Evolutionary conservation across 2,888 invertebrate genomes (phyloP).

Genomic region (Glaucopsyche alexis): DNA sequence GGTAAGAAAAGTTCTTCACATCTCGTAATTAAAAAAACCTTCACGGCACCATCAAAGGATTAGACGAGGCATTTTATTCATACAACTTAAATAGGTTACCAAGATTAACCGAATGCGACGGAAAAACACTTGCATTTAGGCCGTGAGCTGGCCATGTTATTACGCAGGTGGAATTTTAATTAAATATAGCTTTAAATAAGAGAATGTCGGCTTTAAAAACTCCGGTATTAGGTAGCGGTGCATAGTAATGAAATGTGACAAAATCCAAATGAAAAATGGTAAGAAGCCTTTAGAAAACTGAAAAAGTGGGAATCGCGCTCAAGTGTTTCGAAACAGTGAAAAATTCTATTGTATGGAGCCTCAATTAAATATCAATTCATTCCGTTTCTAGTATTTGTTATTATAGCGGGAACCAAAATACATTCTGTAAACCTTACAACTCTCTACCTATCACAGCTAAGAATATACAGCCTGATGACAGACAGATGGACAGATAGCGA

Average conservation of each 20-base stretch:
- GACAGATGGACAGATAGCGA: too few species aligned
- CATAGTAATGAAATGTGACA: not conserved
- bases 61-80: slow-evolving; percentile 33
- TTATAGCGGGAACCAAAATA: too few species aligned
- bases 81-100: slow-evolving; percentile 33
- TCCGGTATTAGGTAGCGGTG: not conserved
- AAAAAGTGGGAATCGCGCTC: not conserved
- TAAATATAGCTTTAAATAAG: slow-evolving; percentile 14
- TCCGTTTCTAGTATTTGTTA: too few species aligned
- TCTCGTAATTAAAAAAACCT: slow-evolving; percentile 21
- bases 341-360: too few species aligned
- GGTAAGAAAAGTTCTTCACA: slow-evolving; percentile 24
- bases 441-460: too few species aligned
- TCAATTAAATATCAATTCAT: too few species aligned
- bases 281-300: not conserved
- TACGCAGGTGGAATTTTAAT: slow-evolving; percentile 21
- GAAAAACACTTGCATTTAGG: slow-evolving; percentile 25
- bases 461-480: too few species aligned
- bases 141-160: slow-evolving; percentile 19
- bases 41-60: slow-evolving; percentile 22
- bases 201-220: slow-evolving; percentile 2
- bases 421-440: too few species aligned
- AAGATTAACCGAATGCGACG: slow-evolving; percentile 32
- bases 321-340: too few species aligned
- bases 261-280: not conserved